Conservation (phyloP, 1,140 invertebrate species). For the Drosophila orosa region DNA sequence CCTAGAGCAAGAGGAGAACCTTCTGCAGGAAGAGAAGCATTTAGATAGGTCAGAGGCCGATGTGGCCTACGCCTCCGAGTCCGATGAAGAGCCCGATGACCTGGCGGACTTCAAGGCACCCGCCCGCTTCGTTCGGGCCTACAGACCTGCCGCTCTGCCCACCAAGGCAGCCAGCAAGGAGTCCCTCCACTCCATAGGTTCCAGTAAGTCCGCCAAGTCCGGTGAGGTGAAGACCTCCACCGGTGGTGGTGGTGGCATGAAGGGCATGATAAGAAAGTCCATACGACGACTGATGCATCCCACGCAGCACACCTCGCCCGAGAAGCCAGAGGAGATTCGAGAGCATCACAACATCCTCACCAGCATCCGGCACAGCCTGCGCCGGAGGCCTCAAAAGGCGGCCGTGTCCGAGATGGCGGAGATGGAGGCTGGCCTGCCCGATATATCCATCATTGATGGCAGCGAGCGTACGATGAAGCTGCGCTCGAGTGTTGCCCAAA, state of each 20-base stretch:
- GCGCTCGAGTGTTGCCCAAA: conserved; percentile 57
- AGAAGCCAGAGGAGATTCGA: conserved; percentile 17
- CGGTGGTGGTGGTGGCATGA: conserved; percentile 48
- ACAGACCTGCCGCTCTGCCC: conserved; percentile 51
- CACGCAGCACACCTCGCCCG: conserved; percentile 22
- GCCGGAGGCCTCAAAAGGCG: conserved; percentile 63
- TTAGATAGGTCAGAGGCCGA: conserved; percentile 28
- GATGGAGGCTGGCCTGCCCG: conserved; percentile 20
- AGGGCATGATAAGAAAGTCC: conserved; percentile 75
- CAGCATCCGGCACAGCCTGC: conserved; percentile 74
- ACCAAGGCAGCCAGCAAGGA: conserved; percentile 68
- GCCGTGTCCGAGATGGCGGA: conserved; percentile 8
- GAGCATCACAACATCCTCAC: conserved; percentile 49
- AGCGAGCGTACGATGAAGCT: conserved; percentile 75
- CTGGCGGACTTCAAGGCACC: conserved; percentile 70
- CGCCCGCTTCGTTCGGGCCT: conserved; percentile 74
- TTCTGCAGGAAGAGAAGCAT: not conserved
- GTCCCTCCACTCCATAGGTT: conserved; percentile 61
- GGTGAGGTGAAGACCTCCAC: conserved; percentile 6
- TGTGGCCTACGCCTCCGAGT: conserved; percentile 77
- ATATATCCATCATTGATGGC: conserved; percentile 76
- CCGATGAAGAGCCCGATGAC: conserved; percentile 54
- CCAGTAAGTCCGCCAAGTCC: conserved; percentile 51
- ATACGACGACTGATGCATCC: conserved; percentile 76
- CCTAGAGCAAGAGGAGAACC: conserved; percentile 2